phyloP scores from a whole-genome alignment of 2,888 invertebrate species.

The Ophion costatus region DNA sequence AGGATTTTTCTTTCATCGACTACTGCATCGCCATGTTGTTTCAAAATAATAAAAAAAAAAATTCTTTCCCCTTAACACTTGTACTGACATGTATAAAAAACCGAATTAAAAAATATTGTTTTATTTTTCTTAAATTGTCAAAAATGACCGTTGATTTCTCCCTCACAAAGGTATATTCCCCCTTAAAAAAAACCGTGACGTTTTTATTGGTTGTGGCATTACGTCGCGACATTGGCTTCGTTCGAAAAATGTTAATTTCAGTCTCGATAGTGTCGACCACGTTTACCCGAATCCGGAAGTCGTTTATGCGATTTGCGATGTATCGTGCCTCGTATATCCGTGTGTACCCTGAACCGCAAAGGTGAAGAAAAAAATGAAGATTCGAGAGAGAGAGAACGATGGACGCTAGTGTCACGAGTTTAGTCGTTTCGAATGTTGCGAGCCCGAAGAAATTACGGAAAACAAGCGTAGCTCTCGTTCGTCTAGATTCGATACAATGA shows the following conservation, averaged over 20 bases:
- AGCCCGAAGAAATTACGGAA: constrained; percentile 33
- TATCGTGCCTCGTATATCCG: constrained; percentile 20
- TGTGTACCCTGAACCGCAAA: constrained; percentile 59
- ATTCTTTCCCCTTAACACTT: too few relatives aligned
- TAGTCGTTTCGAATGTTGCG: constrained; percentile 57
- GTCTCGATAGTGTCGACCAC: neutral
- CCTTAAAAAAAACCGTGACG: constrained; percentile 10
- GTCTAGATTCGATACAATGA: constrained; percentile 39
- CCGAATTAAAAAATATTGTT: too few relatives aligned
- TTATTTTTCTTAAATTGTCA: too few relatives aligned
- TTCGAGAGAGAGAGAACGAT: neutral
- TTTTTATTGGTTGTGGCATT: neutral
- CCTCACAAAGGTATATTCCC: too few relatives aligned
- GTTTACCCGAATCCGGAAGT: neutral
- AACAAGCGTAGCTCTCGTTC: constrained; percentile 5
- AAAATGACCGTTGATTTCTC: too few relatives aligned
- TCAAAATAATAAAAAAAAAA: too few relatives aligned
- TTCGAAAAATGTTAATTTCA: constrained; percentile 1
- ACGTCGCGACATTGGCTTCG: too few relatives aligned
- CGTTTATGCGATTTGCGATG: constrained; percentile 41
- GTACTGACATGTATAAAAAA: too few relatives aligned
- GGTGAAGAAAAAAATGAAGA: neutral
- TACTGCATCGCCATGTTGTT: too few relatives aligned
- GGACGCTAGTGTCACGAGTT: constrained; percentile 39
- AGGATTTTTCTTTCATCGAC: too few relatives aligned